Conservation (phyloP, 2,797 vertebrate species). For the Muscicapa striata region DNA sequence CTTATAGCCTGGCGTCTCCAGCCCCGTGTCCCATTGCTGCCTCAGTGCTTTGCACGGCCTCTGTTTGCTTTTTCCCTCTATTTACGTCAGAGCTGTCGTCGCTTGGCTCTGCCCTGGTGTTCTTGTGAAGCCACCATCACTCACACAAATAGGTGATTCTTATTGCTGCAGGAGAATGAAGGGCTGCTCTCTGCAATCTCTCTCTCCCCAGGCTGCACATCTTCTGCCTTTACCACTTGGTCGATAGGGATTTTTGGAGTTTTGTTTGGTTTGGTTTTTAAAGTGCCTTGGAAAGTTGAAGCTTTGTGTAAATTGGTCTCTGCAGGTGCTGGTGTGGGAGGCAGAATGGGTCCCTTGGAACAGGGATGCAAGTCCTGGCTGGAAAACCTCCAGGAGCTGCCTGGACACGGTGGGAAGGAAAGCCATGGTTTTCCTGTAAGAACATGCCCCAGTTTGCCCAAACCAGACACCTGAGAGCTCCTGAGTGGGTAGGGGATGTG, state of each 20-base stretch:
- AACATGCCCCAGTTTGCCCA: neutral
- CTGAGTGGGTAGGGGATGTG: neutral
- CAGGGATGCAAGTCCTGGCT: neutral
- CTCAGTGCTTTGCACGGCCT: neutral
- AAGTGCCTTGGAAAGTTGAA: neutral
- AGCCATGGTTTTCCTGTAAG: neutral
- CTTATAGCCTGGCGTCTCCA: slow-evolving; percentile 25
- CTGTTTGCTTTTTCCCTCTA: slow-evolving; percentile 37
- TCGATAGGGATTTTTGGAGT: neutral
- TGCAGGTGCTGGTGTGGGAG: neutral
- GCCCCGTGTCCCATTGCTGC: neutral
- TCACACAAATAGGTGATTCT: slow-evolving; percentile 29
- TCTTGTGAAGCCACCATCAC: slow-evolving; percentile 17
- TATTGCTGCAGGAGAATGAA: neutral
- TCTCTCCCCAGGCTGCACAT: neutral
- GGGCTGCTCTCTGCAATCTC: neutral
- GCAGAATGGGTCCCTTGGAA: neutral
- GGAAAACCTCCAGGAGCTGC: neutral
- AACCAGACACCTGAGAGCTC: neutral
- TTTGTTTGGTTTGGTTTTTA: neutral
- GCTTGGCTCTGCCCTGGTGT: slow-evolving; percentile 32
- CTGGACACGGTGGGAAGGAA: neutral
- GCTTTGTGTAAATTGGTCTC: neutral
- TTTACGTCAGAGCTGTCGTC: slow-evolving; percentile 27
- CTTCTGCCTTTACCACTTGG: neutral